Evolutionary conservation across 1,140 invertebrate species (phyloP).

Genomic region (Sesamia nonagrioides): DNA sequence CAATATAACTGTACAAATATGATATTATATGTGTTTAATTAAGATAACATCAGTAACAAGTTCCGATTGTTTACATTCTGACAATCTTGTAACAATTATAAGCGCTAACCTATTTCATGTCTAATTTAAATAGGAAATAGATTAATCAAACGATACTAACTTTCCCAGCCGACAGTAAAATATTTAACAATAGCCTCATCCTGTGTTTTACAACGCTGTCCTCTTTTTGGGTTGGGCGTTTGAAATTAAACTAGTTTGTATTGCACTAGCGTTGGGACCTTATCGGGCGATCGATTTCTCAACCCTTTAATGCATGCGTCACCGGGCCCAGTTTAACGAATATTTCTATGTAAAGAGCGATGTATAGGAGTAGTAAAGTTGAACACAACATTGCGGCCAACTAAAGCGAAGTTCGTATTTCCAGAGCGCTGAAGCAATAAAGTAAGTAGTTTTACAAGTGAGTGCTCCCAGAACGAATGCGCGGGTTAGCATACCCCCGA

Average conservation of each 20-base stretch:
- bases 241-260: slow-evolving; percentile 80
- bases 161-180: slow-evolving; percentile 76
- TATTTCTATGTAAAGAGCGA: slow-evolving; percentile 62
- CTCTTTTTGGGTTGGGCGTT: slow-evolving; percentile 68
- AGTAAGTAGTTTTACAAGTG: slow-evolving; percentile 71
- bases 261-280: slow-evolving; percentile 71
- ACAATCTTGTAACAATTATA: slow-evolving; percentile 74
- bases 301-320: slow-evolving; percentile 79
- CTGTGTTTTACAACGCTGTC: slow-evolving; percentile 71
- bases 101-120: slow-evolving; percentile 72
- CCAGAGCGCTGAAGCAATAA: slow-evolving; percentile 65
- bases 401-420: slow-evolving; percentile 61
- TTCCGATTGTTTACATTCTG: slow-evolving; percentile 65
- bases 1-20: neutral
- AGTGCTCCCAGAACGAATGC: slow-evolving; percentile 64
- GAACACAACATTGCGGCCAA: slow-evolving; percentile 56
- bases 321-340: slow-evolving; percentile 67
- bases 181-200: slow-evolving; percentile 77
- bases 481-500: slow-evolving; percentile 63
- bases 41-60: slow-evolving; percentile 28
- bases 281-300: slow-evolving; percentile 78
- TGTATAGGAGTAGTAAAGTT: slow-evolving; percentile 56
- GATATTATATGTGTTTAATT: neutral
- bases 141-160: slow-evolving; percentile 81
- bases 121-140: slow-evolving; percentile 79